These are phyloP conservation scores for Pyrochroa serraticornis DNA, from an alignment of 2,888 invertebrate genomes.

Conservation along the genomic window DNA sequence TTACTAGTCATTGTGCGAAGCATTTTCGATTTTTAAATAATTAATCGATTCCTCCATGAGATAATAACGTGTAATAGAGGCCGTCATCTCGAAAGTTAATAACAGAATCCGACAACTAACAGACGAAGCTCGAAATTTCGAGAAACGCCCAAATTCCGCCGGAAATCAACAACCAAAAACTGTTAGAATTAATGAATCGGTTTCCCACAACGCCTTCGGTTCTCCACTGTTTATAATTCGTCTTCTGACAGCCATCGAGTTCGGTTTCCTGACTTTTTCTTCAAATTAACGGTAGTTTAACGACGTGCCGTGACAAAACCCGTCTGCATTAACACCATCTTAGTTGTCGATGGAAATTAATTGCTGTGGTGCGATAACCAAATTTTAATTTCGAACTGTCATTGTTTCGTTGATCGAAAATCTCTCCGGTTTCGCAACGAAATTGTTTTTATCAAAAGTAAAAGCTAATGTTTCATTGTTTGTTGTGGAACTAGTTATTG, in stretches of 20 bases:
- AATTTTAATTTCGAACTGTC: neutral
- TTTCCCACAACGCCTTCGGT: slow-evolving; percentile 16
- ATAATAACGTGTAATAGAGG: slow-evolving; percentile 24
- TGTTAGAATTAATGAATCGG: slow-evolving; percentile 24
- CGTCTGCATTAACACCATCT: neutral
- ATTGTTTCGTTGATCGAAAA: slow-evolving; percentile 1
- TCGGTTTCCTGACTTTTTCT: slow-evolving; percentile 16
- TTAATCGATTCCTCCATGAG: slow-evolving; percentile 27
- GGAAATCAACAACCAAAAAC: neutral
- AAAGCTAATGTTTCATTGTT: slow-evolving; percentile 9
- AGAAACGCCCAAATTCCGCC: too few relatives aligned
- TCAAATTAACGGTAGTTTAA: slow-evolving; percentile 1
- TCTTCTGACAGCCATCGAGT: slow-evolving; percentile 16
- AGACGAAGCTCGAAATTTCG: too few relatives aligned
- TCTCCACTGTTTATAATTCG: neutral
- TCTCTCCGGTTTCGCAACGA: slow-evolving; percentile 20
- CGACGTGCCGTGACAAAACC: neutral
- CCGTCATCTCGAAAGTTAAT: slow-evolving; percentile 12
- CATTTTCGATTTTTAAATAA: slow-evolving; percentile 26
- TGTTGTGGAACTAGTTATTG: neutral
- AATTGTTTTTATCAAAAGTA: slow-evolving; percentile 20
- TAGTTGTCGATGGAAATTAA: too few relatives aligned
- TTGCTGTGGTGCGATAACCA: neutral
- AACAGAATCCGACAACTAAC: too few relatives aligned
- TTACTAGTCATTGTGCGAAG: slow-evolving; percentile 13